Conservation (phyloP, 2,113 vertebrate species). For the Sinocyclocheilus grahami region DNA sequence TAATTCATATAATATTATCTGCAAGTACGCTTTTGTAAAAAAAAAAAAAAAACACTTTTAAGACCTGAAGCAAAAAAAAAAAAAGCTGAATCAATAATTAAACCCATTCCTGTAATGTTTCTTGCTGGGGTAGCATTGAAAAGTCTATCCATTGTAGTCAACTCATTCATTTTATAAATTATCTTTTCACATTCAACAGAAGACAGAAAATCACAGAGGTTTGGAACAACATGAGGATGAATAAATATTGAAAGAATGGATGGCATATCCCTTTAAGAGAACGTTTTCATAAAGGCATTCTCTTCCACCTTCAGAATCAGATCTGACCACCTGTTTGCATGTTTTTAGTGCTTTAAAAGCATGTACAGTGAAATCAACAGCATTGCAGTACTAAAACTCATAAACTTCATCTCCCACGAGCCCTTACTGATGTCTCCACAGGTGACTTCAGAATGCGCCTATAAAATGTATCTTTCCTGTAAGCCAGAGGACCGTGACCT, state of each 20-base stretch:
- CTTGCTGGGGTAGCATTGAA: too few species aligned
- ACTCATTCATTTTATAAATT: too few species aligned
- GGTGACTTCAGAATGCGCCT: constrained; percentile 25
- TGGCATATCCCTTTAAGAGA: neutral
- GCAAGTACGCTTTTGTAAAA: too few species aligned
- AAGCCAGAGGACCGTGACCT: constrained; percentile 22
- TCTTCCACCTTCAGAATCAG: neutral
- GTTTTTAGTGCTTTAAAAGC: neutral
- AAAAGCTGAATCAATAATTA: too few species aligned
- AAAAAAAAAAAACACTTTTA: neutral
- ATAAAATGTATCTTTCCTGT: constrained; percentile 52
- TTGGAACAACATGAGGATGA: neutral
- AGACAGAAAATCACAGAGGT: neutral
- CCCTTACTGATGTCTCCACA: constrained; percentile 50
- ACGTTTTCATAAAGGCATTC: neutral
- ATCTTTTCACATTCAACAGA: neutral
- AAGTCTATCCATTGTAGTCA: too few species aligned
- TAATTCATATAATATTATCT: too few species aligned
- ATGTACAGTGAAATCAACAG: neutral
- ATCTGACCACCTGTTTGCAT: constrained; percentile 1
- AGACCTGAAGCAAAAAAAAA: neutral
- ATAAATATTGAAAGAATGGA: neutral
- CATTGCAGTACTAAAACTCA: neutral
- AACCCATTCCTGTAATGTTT: too few species aligned
- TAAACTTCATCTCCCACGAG: constrained; percentile 43